A percentile compares a stretch with the other conserved stretches of the same genome.
phyloP scores from a whole-genome alignment of 2,797 vertebrate genomes.

The Phataginus tetradactyla region DNA sequence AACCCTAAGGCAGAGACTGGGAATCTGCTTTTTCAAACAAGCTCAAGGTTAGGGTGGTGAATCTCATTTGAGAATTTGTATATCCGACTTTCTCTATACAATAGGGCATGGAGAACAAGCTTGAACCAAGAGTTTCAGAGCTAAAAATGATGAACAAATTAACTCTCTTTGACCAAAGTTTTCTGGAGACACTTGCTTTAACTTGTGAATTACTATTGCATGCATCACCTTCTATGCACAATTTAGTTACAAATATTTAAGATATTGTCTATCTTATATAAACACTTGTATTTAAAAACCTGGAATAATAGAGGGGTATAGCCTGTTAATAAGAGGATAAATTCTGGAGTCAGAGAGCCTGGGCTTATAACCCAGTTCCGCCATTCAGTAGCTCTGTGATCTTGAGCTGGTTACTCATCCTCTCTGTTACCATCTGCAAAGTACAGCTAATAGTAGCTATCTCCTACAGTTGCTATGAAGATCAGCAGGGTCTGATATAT shows the following conservation, averaged over 20 bases:
- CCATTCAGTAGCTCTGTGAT: background rate
- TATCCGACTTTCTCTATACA: background rate
- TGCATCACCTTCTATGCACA: background rate
- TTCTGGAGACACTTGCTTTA: background rate
- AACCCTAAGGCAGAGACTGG: background rate
- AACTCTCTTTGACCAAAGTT: background rate
- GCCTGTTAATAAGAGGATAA: background rate
- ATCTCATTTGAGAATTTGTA: background rate
- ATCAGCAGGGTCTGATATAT: background rate
- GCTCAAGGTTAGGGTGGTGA: background rate
- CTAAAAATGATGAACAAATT: too few species aligned
- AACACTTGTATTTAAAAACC: background rate
- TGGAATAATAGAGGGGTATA: background rate
- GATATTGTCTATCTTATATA: background rate
- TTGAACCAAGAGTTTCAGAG: background rate
- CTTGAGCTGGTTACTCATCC: background rate
- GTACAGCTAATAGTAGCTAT: background rate
- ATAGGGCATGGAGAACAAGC: too few species aligned
- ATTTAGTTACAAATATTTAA: background rate
- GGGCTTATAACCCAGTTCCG: background rate
- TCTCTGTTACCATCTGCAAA: background rate
- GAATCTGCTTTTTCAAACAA: background rate
- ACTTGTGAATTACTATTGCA: background rate
- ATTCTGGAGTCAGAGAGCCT: background rate
- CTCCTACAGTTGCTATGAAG: background rate